Percentiles rank a stretch among this genome's conserved stretches.
These are phyloP conservation scores for Odocoileus virginianus DNA, from an alignment of 2,113 vertebrate species.

Conservation along the genomic window DNA sequence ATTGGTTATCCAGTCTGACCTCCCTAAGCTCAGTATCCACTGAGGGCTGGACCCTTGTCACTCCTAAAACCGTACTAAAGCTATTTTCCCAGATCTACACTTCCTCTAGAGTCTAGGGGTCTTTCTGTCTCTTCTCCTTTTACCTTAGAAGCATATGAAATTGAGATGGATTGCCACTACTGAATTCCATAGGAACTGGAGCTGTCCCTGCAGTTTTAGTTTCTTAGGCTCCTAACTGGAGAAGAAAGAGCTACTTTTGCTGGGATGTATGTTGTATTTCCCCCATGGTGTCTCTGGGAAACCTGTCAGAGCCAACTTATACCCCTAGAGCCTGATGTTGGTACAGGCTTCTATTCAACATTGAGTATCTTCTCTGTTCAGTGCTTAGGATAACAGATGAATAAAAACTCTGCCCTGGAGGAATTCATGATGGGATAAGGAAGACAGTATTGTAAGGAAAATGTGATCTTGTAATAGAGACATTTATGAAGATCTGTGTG, in stretches of 20 bases:
- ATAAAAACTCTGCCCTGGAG: background rate
- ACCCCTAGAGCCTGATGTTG: background rate
- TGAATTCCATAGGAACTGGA: background rate
- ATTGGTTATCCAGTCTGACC: background rate
- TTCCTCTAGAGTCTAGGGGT: background rate
- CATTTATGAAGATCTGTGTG: background rate
- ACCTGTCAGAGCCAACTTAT: background rate
- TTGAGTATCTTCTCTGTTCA: background rate
- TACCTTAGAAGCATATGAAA: background rate
- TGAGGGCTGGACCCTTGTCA: background rate
- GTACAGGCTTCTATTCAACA: background rate
- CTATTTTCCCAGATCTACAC: background rate
- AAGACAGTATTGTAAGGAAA: slow-evolving; percentile 22
- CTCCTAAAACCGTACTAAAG: background rate
- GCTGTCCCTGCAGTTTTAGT: background rate
- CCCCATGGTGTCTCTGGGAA: background rate
- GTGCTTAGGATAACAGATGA: slow-evolving; percentile 5
- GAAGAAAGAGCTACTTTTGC: background rate
- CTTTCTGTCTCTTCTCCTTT: background rate
- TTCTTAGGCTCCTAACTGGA: background rate
- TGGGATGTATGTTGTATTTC: background rate
- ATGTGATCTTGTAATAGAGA: background rate
- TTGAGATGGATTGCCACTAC: background rate
- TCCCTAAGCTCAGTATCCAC: background rate
- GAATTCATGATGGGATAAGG: background rate